phyloP scores from a whole-genome alignment of 2,888 invertebrate genomes.

The Aspidiotus rigidus region DNA sequence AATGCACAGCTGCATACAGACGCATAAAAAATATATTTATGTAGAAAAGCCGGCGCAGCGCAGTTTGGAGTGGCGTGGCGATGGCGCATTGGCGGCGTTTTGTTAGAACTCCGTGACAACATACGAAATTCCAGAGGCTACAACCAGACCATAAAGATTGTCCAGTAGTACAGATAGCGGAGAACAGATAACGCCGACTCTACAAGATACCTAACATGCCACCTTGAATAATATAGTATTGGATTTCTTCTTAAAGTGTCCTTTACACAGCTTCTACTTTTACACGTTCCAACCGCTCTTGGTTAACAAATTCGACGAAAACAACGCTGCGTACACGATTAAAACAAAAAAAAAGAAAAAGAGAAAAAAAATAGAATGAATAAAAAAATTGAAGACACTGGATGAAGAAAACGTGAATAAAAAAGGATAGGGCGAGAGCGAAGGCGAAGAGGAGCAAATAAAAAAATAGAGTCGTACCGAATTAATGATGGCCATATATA shows the following conservation, averaged over 20 bases:
- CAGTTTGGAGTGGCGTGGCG: background rate
- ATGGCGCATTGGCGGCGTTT: slow-evolving; percentile 31
- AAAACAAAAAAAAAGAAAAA: slow-evolving; percentile 25
- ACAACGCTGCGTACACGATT: slow-evolving; percentile 21
- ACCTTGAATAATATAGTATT: slow-evolving; percentile 33
- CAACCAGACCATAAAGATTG: slow-evolving; percentile 34
- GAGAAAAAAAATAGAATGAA: background rate
- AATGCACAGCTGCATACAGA: background rate
- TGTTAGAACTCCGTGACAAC: slow-evolving; percentile 20
- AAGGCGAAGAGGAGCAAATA: slow-evolving; percentile 5
- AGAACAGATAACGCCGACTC: slow-evolving; percentile 31
- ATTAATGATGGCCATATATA: slow-evolving; percentile 34
- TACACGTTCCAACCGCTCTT: slow-evolving; percentile 26
- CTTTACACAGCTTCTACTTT: slow-evolving; percentile 34
- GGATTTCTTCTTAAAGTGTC: slow-evolving; percentile 30
- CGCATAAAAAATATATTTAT: background rate
- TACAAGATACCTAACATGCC: slow-evolving; percentile 34
- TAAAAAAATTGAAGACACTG: background rate
- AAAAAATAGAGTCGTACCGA: slow-evolving; percentile 33
- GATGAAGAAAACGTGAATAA: background rate
- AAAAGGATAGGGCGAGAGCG: background rate
- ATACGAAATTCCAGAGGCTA: slow-evolving; percentile 31
- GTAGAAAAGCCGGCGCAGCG: background rate
- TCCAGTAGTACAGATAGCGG: slow-evolving; percentile 32
- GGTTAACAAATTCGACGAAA: slow-evolving; percentile 32